phyloP scores from a whole-genome alignment of 1,140 invertebrate genomes.

The Papilio aristodemus region DNA sequence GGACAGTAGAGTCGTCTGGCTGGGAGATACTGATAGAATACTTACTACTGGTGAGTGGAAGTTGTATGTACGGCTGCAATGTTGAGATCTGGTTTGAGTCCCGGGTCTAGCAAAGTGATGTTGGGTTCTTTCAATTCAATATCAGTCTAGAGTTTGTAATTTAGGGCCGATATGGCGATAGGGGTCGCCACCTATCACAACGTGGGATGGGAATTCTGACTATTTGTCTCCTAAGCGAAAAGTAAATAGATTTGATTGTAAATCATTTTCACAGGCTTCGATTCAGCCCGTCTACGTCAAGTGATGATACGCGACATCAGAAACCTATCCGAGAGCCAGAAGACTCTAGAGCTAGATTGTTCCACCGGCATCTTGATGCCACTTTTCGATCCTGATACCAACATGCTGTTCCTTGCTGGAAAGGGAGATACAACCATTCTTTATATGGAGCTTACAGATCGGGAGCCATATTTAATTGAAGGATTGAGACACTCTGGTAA shows the following conservation, averaged over 20 bases:
- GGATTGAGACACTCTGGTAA: constrained; percentile 86
- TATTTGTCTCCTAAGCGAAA: too few species aligned
- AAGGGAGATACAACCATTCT: constrained; percentile 94
- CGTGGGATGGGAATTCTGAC: too few species aligned
- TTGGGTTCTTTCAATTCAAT: too few species aligned
- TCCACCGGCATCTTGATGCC: constrained; percentile 96
- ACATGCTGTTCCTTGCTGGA: constrained; percentile 96
- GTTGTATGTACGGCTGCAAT: too few species aligned
- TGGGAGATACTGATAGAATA: constrained; percentile 90
- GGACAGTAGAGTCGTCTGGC: constrained; percentile 94
- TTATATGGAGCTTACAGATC: constrained; percentile 92
- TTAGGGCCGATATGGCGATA: too few species aligned
- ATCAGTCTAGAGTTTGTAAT: too few species aligned
- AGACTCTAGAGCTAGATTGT: constrained; percentile 90
- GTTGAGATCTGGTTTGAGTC: too few species aligned
- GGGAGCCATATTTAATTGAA: constrained; percentile 91
- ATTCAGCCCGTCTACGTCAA: constrained; percentile 89
- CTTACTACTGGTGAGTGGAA: constrained; percentile 89
- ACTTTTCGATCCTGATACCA: constrained; percentile 93
- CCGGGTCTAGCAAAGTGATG: too few species aligned
- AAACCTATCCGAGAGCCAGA: constrained; percentile 89
- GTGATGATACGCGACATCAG: constrained; percentile 93
- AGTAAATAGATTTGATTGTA: too few species aligned
- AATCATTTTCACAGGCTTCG: constrained; percentile 82
- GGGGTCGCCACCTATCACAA: too few species aligned